These are phyloP conservation scores for Eubucco bourcierii DNA, from an alignment of 2,113 vertebrate species.

Conservation along the genomic window DNA sequence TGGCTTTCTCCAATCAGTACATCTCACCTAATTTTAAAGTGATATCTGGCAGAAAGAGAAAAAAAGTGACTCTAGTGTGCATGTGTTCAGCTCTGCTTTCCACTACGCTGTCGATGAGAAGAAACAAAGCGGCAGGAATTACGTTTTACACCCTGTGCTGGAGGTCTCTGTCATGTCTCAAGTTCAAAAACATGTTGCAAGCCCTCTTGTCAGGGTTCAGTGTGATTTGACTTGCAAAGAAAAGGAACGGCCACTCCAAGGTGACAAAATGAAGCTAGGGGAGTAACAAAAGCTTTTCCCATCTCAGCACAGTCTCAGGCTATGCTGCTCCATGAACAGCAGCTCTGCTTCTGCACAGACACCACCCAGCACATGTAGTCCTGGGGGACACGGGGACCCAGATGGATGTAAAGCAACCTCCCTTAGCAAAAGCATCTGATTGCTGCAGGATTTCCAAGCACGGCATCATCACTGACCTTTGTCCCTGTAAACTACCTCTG, in stretches of 20 bases:
- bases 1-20: not conserved
- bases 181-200: not conserved
- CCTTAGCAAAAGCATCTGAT: fast-evolving
- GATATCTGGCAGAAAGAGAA: not conserved
- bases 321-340: not conserved
- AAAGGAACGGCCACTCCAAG: not conserved
- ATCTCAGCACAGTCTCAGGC: not conserved
- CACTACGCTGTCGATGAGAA: not conserved
- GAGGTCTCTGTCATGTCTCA: not conserved
- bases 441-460: not conserved
- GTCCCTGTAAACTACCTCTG: not conserved
- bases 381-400: not conserved
- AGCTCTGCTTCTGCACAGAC: not conserved
- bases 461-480: not conserved
- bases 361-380: fast-evolving
- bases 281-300: not conserved
- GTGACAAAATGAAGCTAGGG: not conserved
- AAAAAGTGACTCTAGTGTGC: not conserved
- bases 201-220: fast-evolving
- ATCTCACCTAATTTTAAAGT: conserved; percentile 33
- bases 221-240: fast-evolving
- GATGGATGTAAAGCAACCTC: not conserved
- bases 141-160: not conserved
- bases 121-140: not conserved
- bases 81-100: not conserved